Evolutionary conservation across 1,140 invertebrate species (phyloP), one percentile per base, ranked within the genome.

Genomic region (Drosophila parabipectinata): DNA sequence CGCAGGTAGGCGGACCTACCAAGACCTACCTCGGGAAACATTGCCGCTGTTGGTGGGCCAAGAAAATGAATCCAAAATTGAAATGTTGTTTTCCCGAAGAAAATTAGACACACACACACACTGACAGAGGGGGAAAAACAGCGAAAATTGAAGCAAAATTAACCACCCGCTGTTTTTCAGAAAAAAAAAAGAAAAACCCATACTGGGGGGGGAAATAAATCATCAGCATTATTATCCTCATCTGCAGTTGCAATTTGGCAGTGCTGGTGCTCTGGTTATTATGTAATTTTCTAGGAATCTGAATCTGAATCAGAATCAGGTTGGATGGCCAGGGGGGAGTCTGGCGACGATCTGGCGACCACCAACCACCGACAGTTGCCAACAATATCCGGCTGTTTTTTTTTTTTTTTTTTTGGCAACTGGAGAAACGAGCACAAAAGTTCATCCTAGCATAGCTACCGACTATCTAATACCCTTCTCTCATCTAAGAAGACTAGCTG

Each of bases 121-220:
- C 21, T 21, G 0, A 21, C 21, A 21, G 21, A 21, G 3, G 3
- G 3, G 4, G 15, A 15, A 39, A 6, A 63, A 67, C 44, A 53
- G 63, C 53, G 54, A 62, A 82, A 82, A 82, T 84, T 83, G 61
- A 58, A 64, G 62, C 52, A 84, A n/a, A 84, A 84, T 85, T 84
- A 58, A 62, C 62, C 81, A 73, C 80, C 80, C 80, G 81, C 77
- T 72, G 80, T 21, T 18, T 18, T 18, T 18, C 15, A 18, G 15
- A 18, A 18, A 18, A 18, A 18, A 18, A 18, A 18, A 18, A 18
- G 18, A 18, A 18, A 18, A 18, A 18, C 18, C 18, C 18, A 18
- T 18, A 18, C 18, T n/a, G n/a, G 15, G 18, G 21, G 21, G 2
- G 3, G 21, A 21, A 21, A 21, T 76, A 60, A 75, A 72, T 82